Base-by-base conservation (phyloP, 2,113 vertebrate species). In the Pardalotus punctatus region DNA sequence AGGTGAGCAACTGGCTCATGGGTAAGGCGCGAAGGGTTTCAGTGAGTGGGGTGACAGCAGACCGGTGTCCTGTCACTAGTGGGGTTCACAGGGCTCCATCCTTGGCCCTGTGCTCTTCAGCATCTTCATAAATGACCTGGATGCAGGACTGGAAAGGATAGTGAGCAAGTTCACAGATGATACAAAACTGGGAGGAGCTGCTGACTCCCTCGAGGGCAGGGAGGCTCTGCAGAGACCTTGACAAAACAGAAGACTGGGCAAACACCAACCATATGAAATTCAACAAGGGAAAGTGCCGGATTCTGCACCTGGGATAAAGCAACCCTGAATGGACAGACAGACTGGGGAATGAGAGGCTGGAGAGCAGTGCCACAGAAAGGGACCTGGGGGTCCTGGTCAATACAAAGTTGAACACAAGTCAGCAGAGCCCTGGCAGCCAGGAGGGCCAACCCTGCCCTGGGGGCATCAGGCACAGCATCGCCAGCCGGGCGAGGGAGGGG, bases 361-460 rank as follows among this genome's bases (percentile, higher is more conserved):
- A 65, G 6, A 57, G 50, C 29, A 57, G 70, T 1, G 0, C 24
- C 4, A 4, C 2, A 1, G 50, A 74, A 74, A 57, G 12, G 6
- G 22, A 19, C 16, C 23, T 56, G 60, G 12, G 35, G 1, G 2
- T 40, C 6, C 60, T 48, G 35, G 19, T 12, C 3, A 1, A 0
- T 19, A 48, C 15, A 14, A 65, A 48, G 50, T 6, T 13, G 20
- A 48, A 74, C 7, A 8, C 2, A 12, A 56, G 12, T 3, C 42
- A 65, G 60, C 50, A 42, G 51, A 35, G 24, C 35, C 42, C 35
- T 57, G 70, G 24, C 40, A 85, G 50, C 70, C 60, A n/a, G 35
- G 42, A 85, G 42, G 8, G 60, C 8, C n/a, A 74, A 0, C 11
- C n/a, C 14, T 64, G 28, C 10, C n/a, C 69, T 64, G n/a, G 14